Evolutionary conservation across 1,140 invertebrate species (phyloP).

Genomic region (Agraylea sexmaculata): DNA sequence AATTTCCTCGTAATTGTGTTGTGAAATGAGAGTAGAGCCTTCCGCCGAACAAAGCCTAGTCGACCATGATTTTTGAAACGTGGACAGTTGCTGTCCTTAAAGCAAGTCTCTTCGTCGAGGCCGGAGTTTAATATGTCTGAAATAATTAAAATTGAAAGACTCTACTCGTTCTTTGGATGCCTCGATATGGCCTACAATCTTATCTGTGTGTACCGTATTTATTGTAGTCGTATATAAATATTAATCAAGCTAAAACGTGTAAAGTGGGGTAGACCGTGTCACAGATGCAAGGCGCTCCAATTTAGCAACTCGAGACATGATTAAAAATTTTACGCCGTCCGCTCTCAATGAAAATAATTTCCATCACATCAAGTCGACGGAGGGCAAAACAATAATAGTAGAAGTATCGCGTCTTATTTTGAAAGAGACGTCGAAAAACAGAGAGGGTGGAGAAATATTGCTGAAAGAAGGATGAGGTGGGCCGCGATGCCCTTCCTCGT

Average conservation of each 20-base stretch:
- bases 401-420: not conserved
- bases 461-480: not conserved
- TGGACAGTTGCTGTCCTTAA: too few relatives aligned
- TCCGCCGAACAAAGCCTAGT: not conserved
- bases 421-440: not conserved
- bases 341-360: not conserved
- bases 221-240: too few relatives aligned
- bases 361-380: not conserved
- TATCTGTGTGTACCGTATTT: not conserved
- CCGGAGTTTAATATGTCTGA: slow-evolving; percentile 5
- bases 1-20: slow-evolving; percentile 15
- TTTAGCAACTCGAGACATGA: too few relatives aligned
- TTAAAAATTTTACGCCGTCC: not conserved
- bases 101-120: too few relatives aligned
- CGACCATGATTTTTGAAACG: not conserved
- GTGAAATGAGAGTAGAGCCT: slow-evolving; percentile 10
- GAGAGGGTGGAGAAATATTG: not conserved
- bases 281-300: too few relatives aligned
- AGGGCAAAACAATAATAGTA: not conserved
- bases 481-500: slow-evolving; percentile 9
- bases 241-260: too few relatives aligned
- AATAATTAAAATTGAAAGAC: not conserved
- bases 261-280: too few relatives aligned
- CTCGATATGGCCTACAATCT: not conserved
- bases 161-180: not conserved